These are phyloP conservation scores for Diprion similis DNA, from an alignment of 1,140 invertebrate genomes.

Conservation along the genomic window DNA sequence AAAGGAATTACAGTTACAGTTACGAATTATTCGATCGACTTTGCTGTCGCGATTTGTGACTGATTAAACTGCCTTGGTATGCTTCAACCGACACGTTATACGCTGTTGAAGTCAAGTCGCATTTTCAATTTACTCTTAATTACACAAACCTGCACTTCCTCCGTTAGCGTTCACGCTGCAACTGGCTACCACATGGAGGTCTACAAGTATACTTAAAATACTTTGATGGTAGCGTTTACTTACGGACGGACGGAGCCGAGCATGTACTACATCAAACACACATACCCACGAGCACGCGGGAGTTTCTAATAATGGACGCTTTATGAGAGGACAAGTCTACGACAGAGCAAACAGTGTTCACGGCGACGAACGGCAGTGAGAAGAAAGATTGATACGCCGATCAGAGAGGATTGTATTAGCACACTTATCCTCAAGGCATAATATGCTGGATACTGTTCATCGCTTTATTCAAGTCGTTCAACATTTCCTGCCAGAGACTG, in stretches of 20 bases:
- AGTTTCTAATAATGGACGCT: slow-evolving; percentile 53
- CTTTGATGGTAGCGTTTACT: neutral
- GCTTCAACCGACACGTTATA: neutral
- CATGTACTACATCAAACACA: neutral
- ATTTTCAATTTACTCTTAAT: slow-evolving; percentile 37
- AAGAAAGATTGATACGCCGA: neutral
- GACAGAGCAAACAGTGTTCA: slow-evolving; percentile 21
- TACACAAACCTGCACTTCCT: slow-evolving; percentile 34
- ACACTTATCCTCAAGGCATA: no score
- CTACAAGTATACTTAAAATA: slow-evolving; percentile 20
- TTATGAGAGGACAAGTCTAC: slow-evolving; percentile 36
- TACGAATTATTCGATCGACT: neutral
- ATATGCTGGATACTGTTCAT: no score
- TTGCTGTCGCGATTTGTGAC: no score
- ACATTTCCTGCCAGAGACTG: no score
- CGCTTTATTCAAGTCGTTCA: no score
- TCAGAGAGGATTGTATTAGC: no score
- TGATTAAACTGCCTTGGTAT: no score
- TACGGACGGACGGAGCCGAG: neutral
- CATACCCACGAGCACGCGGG: slow-evolving; percentile 20
- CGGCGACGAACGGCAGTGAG: neutral
- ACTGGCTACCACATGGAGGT: slow-evolving; percentile 51
- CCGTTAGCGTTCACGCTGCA: slow-evolving; percentile 34
- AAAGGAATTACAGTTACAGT: neutral
- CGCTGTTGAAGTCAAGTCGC: neutral